phyloP scores from a whole-genome alignment of 2,888 invertebrate species.

The Sinopyrophorus schimmeli region DNA sequence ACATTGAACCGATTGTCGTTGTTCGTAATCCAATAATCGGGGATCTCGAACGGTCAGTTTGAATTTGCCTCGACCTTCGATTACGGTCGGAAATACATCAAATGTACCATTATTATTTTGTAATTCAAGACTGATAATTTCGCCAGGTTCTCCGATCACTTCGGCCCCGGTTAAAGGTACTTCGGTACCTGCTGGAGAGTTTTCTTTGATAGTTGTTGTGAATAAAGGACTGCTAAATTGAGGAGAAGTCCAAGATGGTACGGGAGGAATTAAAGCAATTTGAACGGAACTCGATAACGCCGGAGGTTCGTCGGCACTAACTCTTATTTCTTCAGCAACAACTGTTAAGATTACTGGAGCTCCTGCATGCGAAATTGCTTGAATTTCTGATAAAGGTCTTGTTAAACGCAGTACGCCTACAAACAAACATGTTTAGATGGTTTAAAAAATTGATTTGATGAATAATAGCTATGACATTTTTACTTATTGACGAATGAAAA shows the following conservation, averaged over 20 bases:
- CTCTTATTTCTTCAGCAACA: constrained; percentile 82
- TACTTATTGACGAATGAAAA: too few relatives aligned
- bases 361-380: constrained; percentile 78
- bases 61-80: constrained; percentile 77
- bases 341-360: constrained; percentile 83
- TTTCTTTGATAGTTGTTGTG: constrained; percentile 76
- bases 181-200: constrained; percentile 78
- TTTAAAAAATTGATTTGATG: too few relatives aligned
- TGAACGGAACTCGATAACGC: constrained; percentile 82
- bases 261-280: constrained; percentile 73
- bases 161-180: constrained; percentile 55
- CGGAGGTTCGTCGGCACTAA: constrained; percentile 66
- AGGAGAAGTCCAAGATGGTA: constrained; percentile 46
- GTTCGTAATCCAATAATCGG: constrained; percentile 82
- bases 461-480: too few relatives aligned
- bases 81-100: constrained; percentile 82
- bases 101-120: constrained; percentile 86
- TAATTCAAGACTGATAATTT: constrained; percentile 77
- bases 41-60: constrained; percentile 83
- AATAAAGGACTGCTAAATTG: constrained; percentile 60
- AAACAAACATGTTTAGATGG: constrained; percentile 45
- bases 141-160: constrained; percentile 53
- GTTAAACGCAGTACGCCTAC: constrained; percentile 71
- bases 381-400: constrained; percentile 76
- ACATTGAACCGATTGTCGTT: constrained; percentile 68